Conservation (phyloP, 1,140 invertebrate genomes). For the Bombus pascuorum region DNA sequence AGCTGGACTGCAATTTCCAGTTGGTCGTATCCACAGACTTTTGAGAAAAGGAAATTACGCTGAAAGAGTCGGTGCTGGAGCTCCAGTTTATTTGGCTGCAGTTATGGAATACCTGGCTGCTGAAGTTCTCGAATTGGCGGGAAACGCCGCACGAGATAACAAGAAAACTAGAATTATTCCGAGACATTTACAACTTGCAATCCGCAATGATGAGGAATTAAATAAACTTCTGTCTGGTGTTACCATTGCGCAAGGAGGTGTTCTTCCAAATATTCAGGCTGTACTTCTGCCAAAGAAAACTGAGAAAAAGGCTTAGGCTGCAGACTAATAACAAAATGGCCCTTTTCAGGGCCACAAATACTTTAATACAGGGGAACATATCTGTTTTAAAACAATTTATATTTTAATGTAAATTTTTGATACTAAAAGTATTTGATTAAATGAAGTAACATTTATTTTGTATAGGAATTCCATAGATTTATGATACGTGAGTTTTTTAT, state of each 20-base stretch:
- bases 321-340: conserved; percentile 25
- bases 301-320: conserved; percentile 74
- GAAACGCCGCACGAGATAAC: conserved; percentile 63
- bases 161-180: conserved; percentile 68
- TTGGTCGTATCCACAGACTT: conserved; percentile 61
- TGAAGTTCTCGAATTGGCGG: conserved; percentile 81
- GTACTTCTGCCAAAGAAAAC: conserved; percentile 62
- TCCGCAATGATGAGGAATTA: conserved; percentile 83
- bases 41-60: conserved; percentile 72
- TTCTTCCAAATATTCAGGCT: conserved; percentile 86
- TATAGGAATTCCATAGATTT: too few species aligned
- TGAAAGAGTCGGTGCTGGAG: conserved; percentile 81
- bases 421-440: too few species aligned
- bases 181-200: conserved; percentile 73
- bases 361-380: not conserved
- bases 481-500: not conserved
- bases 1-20: conserved; percentile 77
- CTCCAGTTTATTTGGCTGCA: conserved; percentile 75
- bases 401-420: too few species aligned
- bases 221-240: conserved; percentile 88
- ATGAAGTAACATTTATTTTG: too few species aligned
- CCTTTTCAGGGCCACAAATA: conserved; percentile 46
- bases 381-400: not conserved
- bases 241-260: conserved; percentile 88
- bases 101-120: conserved; percentile 84